Evolutionary conservation across 2,113 vertebrate species (phyloP).

Genomic region (Vicugna pacos): DNA sequence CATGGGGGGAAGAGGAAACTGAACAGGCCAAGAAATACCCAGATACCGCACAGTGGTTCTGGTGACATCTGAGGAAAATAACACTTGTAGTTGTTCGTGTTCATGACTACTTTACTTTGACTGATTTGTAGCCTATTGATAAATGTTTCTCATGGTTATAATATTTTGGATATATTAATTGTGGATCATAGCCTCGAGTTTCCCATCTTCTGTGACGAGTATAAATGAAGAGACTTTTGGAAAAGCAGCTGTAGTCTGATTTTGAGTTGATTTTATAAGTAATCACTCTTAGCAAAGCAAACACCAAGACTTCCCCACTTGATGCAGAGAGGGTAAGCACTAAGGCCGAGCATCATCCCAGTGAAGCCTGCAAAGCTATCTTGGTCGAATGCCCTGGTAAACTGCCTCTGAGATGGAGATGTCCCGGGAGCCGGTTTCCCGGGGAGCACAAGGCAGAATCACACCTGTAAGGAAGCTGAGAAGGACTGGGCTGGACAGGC

Average conservation of each 20-base stretch:
- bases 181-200: not conserved
- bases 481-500: not conserved
- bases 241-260: conserved; percentile 5
- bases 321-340: not conserved
- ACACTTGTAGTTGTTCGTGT: not conserved
- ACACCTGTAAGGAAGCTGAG: fast-evolving
- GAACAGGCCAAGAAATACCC: not conserved
- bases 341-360: not conserved
- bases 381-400: not conserved
- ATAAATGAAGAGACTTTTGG: conserved; percentile 33
- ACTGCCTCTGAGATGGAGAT: not conserved
- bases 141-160: not conserved
- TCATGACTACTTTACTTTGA: not conserved
- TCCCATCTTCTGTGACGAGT: not conserved
- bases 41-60: not conserved
- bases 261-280: conserved; percentile 9
- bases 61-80: not conserved
- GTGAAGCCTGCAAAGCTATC: not conserved
- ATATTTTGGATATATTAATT: conserved; percentile 3
- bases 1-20: not conserved
- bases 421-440: not conserved
- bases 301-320: not conserved
- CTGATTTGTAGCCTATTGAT: not conserved
- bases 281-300: conserved; percentile 27
- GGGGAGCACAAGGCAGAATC: not conserved